Base-by-base conservation (phyloP, 2,888 invertebrate genomes). In the Hecatera dysodea region DNA sequence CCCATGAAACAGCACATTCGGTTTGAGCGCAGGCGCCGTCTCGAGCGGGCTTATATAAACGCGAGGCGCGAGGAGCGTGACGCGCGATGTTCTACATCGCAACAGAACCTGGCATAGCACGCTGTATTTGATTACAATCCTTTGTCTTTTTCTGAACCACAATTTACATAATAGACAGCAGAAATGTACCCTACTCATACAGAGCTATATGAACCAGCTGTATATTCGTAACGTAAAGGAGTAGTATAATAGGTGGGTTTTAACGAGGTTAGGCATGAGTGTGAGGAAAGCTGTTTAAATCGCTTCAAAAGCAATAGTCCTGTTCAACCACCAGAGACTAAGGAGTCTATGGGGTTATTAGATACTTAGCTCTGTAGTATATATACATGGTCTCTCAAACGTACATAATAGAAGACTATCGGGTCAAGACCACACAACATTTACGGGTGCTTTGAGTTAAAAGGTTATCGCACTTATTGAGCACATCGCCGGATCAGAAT, bases 1-100 rank as follows among this genome's bases (percentile, higher is more conserved):
- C 76, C 85, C 85, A 83, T 86, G 82, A 78, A 84, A 72, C 75
- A 74, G 75, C 81, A 75, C 83, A 68, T 65, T 75, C 75, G 59
- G 67, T 75, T 66, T 82, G 84, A 75, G 76, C 78, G 66, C 70
- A 75, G 61, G 79, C 79, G 77, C 74, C 36, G 50, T 48, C 74
- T 69, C 65, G 67, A 46, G 22, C 67, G 42, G 60, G 61, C 83
- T 86, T 89, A 85, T 82, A 84, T 87, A 82, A 86, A 82, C 86
- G 67, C 73, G 69, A 78, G 69, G 77, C 55, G 75, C 81, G 69
- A 24, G 42, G 50, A 77, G 82, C 81, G 86, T 86, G 85, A 83
- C 87, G 79, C 72, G 53, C 64, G 46, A 42, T 65, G 50, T 65
- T 50, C 67, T 50, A 53, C 65, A 56, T 72, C 59, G 39, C 66